Base-by-base conservation (phyloP, 23 tunicate genomes). In the Halocynthia roretzi region DNA sequence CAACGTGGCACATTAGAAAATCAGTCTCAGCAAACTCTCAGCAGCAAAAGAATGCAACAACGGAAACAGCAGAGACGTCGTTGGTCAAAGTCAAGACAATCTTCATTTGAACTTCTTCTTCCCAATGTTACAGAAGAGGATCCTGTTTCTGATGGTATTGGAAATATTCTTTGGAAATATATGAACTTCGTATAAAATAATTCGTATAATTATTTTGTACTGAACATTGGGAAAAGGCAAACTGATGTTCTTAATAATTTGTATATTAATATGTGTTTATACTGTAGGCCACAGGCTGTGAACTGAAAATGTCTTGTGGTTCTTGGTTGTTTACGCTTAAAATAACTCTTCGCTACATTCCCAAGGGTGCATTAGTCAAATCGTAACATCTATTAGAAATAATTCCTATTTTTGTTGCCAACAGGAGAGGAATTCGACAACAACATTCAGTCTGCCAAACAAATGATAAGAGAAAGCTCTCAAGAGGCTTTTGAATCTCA, bases 51-150 rank as follows among this genome's bases (percentile, higher is more conserved):
- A 31, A 31, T 4, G 44, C 44, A 31, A 31, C 44, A 31, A 31
- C 17, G 49, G 56, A 12, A 23, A 6, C 65, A 77, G 68, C 48
- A 64, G n/a, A 56, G 96, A 66, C 63, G 55, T 19, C 66, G 80
- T 18, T 89, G 87, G 71, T 83, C 96, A 55, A 89, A 89, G 54
- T 89, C 96, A 5, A 77, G 96, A n/a, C 96, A 89, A 68, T 84
- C 96, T 7, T 89, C 96, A n/a, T 89, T 89, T 68, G 96, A 89
- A 66, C 88, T 81, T 65, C 85, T 86, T 10, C 85, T 89, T 31
- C 96, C 96, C 0, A 84, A 89, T 52, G 66, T 89, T 10, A 75
- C 80, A 67, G 96, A 89, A 76, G 90, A 85, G 68, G 85, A 86
- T 20, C 8, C 83, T 8, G 64, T 21, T 14, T 22, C 12, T 21